Conservation (phyloP, 2,797 vertebrate genomes). For the Typhlichthys eigenmanni region DNA sequence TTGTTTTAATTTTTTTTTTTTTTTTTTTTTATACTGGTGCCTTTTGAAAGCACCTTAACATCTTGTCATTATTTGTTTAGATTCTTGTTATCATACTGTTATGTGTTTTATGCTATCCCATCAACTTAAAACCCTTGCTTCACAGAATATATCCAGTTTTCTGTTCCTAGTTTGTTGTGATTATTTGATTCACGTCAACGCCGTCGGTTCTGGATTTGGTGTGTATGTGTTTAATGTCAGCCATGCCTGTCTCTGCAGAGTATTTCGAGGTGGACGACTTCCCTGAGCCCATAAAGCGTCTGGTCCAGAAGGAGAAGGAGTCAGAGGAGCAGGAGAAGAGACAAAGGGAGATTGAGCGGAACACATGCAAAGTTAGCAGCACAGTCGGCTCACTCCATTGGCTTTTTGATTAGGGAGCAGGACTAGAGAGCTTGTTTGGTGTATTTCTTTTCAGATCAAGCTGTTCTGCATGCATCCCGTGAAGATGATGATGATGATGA, state of each 20-base stretch:
- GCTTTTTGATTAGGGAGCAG: neutral
- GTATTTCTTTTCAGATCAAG: constrained; percentile 85
- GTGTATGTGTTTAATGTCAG: constrained; percentile 7
- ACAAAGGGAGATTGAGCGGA: constrained; percentile 96
- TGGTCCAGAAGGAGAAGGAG: constrained; percentile 95
- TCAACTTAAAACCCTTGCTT: too few relatives aligned
- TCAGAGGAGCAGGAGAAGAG: constrained; percentile 96
- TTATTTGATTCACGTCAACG: neutral
- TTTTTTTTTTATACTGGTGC: too few relatives aligned
- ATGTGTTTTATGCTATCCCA: too few relatives aligned
- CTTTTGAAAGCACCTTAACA: too few relatives aligned
- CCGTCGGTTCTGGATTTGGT: neutral
- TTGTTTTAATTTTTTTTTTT: neutral
- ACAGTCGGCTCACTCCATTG: neutral
- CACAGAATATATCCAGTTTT: neutral
- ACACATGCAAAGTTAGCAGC: constrained; percentile 90
- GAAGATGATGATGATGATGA: constrained; percentile 89
- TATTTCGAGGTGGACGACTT: constrained; percentile 90
- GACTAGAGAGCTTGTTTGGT: neutral
- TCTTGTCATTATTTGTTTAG: too few relatives aligned
- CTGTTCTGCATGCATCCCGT: constrained; percentile 96
- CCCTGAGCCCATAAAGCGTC: constrained; percentile 91
- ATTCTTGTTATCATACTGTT: too few relatives aligned
- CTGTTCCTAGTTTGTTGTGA: neutral
- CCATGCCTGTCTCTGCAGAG: constrained; percentile 74